Evolutionary conservation across 1,140 invertebrate genomes (phyloP).

Genomic region (Pseudomyrmex cubaensis): DNA sequence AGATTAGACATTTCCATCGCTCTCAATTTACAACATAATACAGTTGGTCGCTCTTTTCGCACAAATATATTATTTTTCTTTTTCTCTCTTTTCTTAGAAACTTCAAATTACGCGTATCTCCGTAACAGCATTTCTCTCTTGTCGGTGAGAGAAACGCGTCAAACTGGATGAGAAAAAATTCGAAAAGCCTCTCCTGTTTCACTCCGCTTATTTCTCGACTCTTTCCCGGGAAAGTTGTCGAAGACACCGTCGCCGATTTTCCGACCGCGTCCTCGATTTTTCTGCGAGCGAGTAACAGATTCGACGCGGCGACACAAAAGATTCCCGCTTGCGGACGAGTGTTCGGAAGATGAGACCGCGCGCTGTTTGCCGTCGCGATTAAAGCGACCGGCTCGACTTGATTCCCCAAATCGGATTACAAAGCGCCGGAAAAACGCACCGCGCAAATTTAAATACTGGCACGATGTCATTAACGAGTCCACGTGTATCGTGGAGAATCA

Average conservation of each 20-base stretch:
- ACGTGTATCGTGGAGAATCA: neutral
- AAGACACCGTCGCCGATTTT: slow-evolving; percentile 8
- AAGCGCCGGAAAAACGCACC: slow-evolving; percentile 18
- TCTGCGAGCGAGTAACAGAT: neutral
- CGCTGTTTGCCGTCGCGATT: slow-evolving; percentile 36
- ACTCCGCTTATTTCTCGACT: neutral
- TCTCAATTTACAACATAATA: slow-evolving; percentile 45
- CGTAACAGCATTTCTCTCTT: slow-evolving; percentile 3
- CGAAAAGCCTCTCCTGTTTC: slow-evolving; percentile 4
- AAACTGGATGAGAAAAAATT: slow-evolving; percentile 47
- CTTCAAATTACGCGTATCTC: slow-evolving; percentile 40
- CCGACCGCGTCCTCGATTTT: neutral
- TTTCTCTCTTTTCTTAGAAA: neutral
- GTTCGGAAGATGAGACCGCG: neutral
- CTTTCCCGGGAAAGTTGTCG: neutral
- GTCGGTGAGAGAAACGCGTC: slow-evolving; percentile 10
- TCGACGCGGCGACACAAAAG: neutral
- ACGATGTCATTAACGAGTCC: neutral
- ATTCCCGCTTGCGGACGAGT: neutral
- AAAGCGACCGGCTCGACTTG: slow-evolving; percentile 11
- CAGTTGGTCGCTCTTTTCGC: slow-evolving; percentile 6
- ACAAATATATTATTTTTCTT: neutral
- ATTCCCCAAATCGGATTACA: slow-evolving; percentile 22
- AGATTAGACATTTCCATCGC: slow-evolving; percentile 1
- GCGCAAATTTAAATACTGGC: slow-evolving; percentile 26